These are phyloP conservation scores for Griposia aprilina DNA, from an alignment of 2,888 invertebrate genomes.

Conservation along the genomic window DNA sequence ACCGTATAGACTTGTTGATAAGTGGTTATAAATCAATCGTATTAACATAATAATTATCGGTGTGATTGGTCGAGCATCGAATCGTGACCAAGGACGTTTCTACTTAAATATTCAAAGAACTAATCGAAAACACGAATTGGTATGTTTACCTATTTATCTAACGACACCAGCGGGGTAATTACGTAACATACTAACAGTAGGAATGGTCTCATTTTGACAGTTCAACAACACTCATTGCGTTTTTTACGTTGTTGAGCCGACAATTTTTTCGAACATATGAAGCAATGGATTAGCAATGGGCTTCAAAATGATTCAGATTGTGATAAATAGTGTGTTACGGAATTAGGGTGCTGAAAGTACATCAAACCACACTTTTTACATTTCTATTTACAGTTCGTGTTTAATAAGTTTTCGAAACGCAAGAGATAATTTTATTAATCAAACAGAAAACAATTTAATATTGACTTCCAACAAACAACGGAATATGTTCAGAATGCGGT, in stretches of 20 bases:
- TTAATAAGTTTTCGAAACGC: not conserved
- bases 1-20: constrained; percentile 77
- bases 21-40: constrained; percentile 78
- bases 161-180: too few relatives aligned
- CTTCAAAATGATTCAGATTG: too few relatives aligned
- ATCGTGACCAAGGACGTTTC: constrained; percentile 65
- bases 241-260: too few relatives aligned
- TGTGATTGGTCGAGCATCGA: constrained; percentile 67
- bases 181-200: too few relatives aligned
- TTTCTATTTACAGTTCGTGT: not conserved
- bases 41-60: constrained; percentile 73
- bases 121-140: constrained; percentile 41
- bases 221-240: too few relatives aligned
- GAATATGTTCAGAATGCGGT: constrained; percentile 75
- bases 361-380: not conserved
- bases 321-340: too few relatives aligned
- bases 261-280: too few relatives aligned
- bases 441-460: constrained; percentile 49
- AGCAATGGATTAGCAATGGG: too few relatives aligned
- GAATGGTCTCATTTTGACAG: too few relatives aligned
- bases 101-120: constrained; percentile 53
- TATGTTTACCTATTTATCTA: constrained; percentile 4
- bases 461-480: constrained; percentile 60
- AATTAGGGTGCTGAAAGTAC: too few relatives aligned
- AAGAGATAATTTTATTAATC: constrained; percentile 49